These are phyloP conservation scores for Cephus spinipes DNA, from an alignment of 2,888 invertebrate genomes.

Conservation along the genomic window DNA sequence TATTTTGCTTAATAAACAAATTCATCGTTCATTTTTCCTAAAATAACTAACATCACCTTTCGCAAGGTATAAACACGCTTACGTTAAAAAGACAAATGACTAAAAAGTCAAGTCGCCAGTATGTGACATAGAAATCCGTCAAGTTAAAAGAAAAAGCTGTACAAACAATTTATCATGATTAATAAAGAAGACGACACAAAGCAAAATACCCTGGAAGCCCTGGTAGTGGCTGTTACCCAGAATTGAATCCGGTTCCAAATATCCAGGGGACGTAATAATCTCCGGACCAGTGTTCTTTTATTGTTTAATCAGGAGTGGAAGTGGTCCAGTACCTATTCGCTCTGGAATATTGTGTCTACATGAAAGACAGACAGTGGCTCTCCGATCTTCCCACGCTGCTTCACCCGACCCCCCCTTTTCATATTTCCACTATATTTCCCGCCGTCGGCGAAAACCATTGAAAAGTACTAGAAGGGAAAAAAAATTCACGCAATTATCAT, in stretches of 20 bases:
- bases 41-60: not conserved
- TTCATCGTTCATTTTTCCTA: not conserved
- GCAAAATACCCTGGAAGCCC: not conserved
- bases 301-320: conserved; percentile 23
- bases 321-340: conserved; percentile 10
- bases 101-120: not conserved
- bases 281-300: conserved; percentile 18
- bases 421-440: not conserved
- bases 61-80: not conserved
- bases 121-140: not conserved
- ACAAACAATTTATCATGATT: not conserved
- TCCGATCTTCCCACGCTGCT: not conserved
- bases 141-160: not conserved
- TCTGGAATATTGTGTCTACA: conserved; percentile 9
- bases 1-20: not conserved
- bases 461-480: not conserved
- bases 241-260: conserved; percentile 16
- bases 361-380: not conserved
- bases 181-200: not conserved
- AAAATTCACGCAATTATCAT: not conserved
- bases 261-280: conserved; percentile 20
- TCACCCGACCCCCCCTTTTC: not conserved
- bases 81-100: not conserved
- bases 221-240: not conserved
- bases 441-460: not conserved